phyloP scores from a whole-genome alignment of 2,113 vertebrate genomes.

The Garra rufa region DNA sequence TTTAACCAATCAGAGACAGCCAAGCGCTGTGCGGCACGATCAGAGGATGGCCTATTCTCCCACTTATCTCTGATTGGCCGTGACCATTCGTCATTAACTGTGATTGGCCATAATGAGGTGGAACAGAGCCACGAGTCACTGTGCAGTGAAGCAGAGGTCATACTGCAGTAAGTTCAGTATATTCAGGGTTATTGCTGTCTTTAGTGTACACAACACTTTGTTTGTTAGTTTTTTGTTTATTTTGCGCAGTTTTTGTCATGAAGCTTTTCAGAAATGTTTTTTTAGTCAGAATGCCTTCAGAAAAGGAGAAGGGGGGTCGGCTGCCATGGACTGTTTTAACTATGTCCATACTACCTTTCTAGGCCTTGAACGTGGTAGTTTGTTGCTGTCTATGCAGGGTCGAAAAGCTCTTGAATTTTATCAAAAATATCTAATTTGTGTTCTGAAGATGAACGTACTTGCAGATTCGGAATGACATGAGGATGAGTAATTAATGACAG shows the following conservation, averaged over 20 bases:
- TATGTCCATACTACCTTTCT: too few relatives aligned
- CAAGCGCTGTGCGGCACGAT: constrained; percentile 12
- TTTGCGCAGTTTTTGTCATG: background rate
- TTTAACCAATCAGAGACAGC: constrained; percentile 38
- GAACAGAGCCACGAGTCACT: constrained; percentile 47
- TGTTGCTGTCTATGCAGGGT: too few relatives aligned
- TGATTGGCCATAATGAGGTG: constrained; percentile 48
- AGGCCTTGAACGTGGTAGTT: too few relatives aligned
- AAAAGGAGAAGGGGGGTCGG: background rate
- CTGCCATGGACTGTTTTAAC: too few relatives aligned
- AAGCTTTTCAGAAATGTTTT: background rate
- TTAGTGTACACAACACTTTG: background rate
- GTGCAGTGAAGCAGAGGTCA: constrained; percentile 31
- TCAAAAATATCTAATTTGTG: too few relatives aligned
- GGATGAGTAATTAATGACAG: too few relatives aligned
- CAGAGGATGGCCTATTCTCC: constrained; percentile 25
- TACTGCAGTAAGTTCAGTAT: background rate
- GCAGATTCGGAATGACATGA: too few relatives aligned
- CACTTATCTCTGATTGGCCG: constrained; percentile 47
- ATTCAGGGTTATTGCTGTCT: background rate
- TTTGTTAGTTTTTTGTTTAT: background rate
- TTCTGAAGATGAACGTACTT: too few relatives aligned
- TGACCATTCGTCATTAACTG: constrained; percentile 40
- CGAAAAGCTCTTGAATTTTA: too few relatives aligned
- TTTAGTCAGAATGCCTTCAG: background rate